Base-by-base conservation (phyloP, 2,797 vertebrate genomes). In the Salmo trutta region DNA sequence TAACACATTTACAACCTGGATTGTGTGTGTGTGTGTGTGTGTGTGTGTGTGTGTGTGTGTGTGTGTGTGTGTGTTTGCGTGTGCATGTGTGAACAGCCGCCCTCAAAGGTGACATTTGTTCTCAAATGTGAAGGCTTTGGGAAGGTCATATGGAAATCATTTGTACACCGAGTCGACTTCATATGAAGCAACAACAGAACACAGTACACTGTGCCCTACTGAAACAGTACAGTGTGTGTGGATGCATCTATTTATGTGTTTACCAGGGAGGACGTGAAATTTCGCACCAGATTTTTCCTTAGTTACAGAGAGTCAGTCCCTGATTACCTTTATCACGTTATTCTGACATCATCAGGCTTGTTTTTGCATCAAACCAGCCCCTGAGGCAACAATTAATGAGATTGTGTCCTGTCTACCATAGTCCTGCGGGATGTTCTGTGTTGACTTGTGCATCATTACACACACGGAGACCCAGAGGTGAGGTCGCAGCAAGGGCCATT, bases 91-190 rank as follows among this genome's bases (percentile, higher is more conserved):
- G 16, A 33, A 68, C 66, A 68, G 15, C 31, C 31, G 16, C 66
- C 66, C 31, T 68, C 66, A 68, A 16, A 68, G 29, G 66, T 68
- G 66, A 33, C 66, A 68, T 68, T 68, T 68, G 27, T 31, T 67
- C 65, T 67, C 14, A 67, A 33, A 31, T 31, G 29, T 17, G 66
- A 68, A 68, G 66, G 29, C 66, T 68, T 33, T 68, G 66, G 59
- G 29, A 68, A 68, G 66, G 66, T 33, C 27, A 33, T 19, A 68
- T 68, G 66, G 6, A 36, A 68, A 68, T 68, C 15, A 68, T 17
- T 68, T 14, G 14, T 33, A 33, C 66, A 33, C 66, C 29, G 66
- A 31, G 66, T 68, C 4, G 15, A 33, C 66, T 68, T 33, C 15
- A 31, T 68, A 19, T 33, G 29, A 16, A 66, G 24, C 24, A 19